These are phyloP conservation scores for Trididemnum miniatum DNA, from an alignment of 23 tunicate species.

Conservation along the genomic window DNA sequence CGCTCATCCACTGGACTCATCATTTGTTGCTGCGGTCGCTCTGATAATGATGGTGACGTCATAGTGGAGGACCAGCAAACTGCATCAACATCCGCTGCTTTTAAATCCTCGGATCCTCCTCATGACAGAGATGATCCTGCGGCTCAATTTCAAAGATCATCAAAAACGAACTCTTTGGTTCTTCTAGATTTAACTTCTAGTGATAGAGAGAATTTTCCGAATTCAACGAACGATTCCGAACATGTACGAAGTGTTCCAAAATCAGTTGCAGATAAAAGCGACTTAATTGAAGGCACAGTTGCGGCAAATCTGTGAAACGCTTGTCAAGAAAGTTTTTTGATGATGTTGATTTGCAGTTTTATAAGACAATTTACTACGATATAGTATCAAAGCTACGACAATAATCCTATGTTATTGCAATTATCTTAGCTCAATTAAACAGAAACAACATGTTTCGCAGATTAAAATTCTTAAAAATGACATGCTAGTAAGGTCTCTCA, in stretches of 20 bases:
- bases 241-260: background rate
- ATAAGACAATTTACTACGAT: too few relatives aligned
- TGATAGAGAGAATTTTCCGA: background rate
- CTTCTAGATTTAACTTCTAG: background rate
- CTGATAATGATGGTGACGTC: slow-evolving; percentile 30
- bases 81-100: slow-evolving; percentile 6
- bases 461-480: too few relatives aligned
- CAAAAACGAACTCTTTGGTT: background rate
- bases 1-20: slow-evolving; percentile 25
- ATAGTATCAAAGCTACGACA: too few relatives aligned
- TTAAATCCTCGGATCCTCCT: background rate
- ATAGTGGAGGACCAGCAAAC: slow-evolving; percentile 22
- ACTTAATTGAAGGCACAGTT: too few relatives aligned
- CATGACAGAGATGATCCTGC: background rate
- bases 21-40: slow-evolving; percentile 49
- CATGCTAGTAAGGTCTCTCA: too few relatives aligned
- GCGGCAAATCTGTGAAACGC: too few relatives aligned
- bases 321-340: too few relatives aligned
- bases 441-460: too few relatives aligned
- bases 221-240: background rate
- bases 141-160: background rate
- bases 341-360: too few relatives aligned
- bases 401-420: too few relatives aligned
- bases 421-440: too few relatives aligned
- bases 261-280: background rate